Percentiles rank a stretch among this genome's conserved stretches.
These are phyloP conservation scores for Melipona quadrifasciata DNA, from an alignment of 1,140 invertebrate genomes.

Conservation along the genomic window DNA sequence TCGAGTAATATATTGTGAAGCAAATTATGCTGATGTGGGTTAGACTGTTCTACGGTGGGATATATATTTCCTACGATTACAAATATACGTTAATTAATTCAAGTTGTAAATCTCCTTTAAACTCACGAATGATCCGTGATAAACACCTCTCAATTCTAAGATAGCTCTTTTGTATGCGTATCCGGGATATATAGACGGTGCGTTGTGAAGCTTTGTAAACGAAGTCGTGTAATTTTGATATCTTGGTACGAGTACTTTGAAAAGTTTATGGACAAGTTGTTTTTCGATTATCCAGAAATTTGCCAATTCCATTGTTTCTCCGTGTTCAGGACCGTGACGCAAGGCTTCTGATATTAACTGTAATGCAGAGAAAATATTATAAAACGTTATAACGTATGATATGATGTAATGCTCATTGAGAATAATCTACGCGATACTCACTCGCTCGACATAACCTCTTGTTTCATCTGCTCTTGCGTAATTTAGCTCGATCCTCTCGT, in stretches of 20 bases:
- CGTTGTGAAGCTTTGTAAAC: slow-evolving; percentile 88
- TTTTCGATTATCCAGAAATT: slow-evolving; percentile 95
- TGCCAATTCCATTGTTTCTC: slow-evolving; percentile 93
- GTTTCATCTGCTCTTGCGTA: slow-evolving; percentile 90
- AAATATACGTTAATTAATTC: background rate
- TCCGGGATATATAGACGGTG: slow-evolving; percentile 85
- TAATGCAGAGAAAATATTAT: slow-evolving; percentile 58
- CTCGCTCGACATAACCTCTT: slow-evolving; percentile 93
- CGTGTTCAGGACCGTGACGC: slow-evolving; percentile 91
- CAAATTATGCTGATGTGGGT: slow-evolving; percentile 65
- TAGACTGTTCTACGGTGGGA: slow-evolving; percentile 68
- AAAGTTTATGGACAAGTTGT: slow-evolving; percentile 94
- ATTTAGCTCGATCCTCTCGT: slow-evolving; percentile 93
- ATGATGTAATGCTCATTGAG: background rate
- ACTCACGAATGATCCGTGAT: background rate
- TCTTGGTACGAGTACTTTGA: slow-evolving; percentile 94
- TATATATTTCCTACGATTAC: slow-evolving; percentile 73
- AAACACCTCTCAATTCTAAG: slow-evolving; percentile 88
- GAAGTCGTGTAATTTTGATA: slow-evolving; percentile 87
- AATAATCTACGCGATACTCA: slow-evolving; percentile 75
- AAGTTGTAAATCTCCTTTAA: background rate
- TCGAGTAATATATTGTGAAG: slow-evolving; percentile 76
- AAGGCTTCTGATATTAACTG: slow-evolving; percentile 95
- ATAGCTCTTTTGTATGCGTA: slow-evolving; percentile 83
- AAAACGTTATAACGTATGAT: too few relatives aligned